These are phyloP conservation scores for Synanthedon myopaeformis DNA, from an alignment of 2,888 invertebrate species.

Conservation along the genomic window DNA sequence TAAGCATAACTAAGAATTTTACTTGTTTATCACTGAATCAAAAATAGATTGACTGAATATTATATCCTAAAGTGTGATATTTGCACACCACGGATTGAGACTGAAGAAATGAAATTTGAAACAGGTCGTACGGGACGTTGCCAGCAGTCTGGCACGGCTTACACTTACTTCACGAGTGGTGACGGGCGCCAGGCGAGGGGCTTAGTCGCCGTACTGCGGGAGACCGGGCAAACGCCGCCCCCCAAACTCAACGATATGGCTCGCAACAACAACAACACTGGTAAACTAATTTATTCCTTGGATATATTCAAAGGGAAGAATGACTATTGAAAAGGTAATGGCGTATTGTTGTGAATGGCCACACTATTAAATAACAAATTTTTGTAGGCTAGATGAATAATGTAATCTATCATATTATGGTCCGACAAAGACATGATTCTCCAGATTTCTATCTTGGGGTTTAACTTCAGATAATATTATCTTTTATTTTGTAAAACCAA, in stretches of 20 bases:
- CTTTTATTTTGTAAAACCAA: no score
- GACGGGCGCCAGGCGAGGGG: slow-evolving; percentile 94
- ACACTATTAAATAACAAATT: background rate
- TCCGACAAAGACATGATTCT: no score
- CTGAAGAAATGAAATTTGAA: background rate
- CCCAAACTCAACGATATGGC: slow-evolving; percentile 84
- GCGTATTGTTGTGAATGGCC: background rate
- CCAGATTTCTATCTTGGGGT: no score
- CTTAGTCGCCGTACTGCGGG: slow-evolving; percentile 89
- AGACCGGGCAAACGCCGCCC: slow-evolving; percentile 91
- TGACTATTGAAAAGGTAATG: background rate
- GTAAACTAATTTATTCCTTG: slow-evolving; percentile 18
- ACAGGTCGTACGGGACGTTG: slow-evolving; percentile 89
- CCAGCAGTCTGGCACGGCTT: slow-evolving; percentile 93
- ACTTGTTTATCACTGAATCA: no score
- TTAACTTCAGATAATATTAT: no score
- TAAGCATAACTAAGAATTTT: no score
- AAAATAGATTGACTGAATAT: no score
- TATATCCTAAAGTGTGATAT: no score
- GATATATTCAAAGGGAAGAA: background rate
- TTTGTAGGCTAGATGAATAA: no score
- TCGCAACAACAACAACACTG: slow-evolving; percentile 63
- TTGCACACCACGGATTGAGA: no score
- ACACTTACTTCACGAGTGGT: slow-evolving; percentile 94
- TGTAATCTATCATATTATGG: no score